Percentiles rank a stretch among this genome's conserved stretches.
Conservation (phyloP, 2,113 vertebrate species). For the Peromyscus californicus region DNA sequence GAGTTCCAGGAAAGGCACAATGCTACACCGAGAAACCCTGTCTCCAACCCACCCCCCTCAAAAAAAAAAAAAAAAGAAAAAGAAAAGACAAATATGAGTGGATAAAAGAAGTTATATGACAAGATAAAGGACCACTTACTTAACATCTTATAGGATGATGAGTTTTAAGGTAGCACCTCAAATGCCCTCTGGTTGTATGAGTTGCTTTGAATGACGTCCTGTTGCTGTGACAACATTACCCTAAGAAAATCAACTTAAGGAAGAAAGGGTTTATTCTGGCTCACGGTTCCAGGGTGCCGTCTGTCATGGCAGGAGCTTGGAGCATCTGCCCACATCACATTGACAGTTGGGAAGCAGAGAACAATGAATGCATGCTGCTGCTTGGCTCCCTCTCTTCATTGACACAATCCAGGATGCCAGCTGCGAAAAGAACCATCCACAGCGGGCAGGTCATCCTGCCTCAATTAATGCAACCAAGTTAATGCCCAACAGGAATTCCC, state of each 20-base stretch:
- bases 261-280: background rate
- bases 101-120: background rate
- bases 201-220: background rate
- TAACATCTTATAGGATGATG: background rate
- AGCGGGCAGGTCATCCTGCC: no score
- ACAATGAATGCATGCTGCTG: background rate
- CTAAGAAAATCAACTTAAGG: background rate
- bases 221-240: background rate
- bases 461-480: no score
- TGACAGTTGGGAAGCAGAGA: background rate
- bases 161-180: background rate
- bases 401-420: background rate
- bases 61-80: no score
- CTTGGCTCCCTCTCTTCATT: background rate
- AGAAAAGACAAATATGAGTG: constrained; percentile 16
- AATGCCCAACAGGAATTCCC: background rate
- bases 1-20: no score
- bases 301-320: no score
- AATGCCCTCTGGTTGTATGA: background rate
- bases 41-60: no score
- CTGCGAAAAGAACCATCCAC: background rate
- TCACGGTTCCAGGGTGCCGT: background rate
- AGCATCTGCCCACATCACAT: no score
- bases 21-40: no score
- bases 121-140: background rate